These are phyloP conservation scores for Esox lucius DNA, from an alignment of 2,797 vertebrate species.

Conservation along the genomic window DNA sequence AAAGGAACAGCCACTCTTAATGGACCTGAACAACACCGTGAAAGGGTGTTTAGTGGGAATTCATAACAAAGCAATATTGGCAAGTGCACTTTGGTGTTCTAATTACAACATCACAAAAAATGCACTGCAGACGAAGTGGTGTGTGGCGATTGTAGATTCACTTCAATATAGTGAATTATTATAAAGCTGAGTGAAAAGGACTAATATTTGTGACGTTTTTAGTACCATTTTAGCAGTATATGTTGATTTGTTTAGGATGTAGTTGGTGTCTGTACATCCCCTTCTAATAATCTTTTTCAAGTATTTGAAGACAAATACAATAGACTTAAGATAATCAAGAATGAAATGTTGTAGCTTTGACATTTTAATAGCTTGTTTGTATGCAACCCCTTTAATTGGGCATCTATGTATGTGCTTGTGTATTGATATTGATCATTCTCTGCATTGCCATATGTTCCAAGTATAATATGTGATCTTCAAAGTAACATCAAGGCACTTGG, in stretches of 20 bases:
- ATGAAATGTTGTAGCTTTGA: constrained; percentile 6
- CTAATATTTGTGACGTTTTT: background rate
- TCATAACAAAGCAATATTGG: constrained; percentile 12
- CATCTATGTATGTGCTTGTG: constrained; percentile 4
- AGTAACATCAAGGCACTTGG: constrained; percentile 5
- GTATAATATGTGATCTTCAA: background rate
- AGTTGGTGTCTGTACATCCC: background rate
- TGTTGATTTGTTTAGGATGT: constrained; percentile 1
- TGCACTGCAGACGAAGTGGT: constrained; percentile 2
- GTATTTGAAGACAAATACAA: background rate
- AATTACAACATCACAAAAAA: constrained; percentile 14
- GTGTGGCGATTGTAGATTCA: background rate
- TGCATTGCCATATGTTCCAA: background rate
- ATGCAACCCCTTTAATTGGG: constrained; percentile 15
- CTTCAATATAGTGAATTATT: constrained; percentile 8
- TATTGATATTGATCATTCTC: background rate
- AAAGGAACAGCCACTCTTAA: background rate
- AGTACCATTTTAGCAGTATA: constrained; percentile 1
- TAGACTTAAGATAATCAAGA: background rate
- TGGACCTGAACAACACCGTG: background rate
- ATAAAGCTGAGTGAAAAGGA: constrained; percentile 5
- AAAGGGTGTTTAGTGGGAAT: constrained; percentile 11
- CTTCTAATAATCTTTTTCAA: background rate
- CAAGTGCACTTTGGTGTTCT: constrained; percentile 17
- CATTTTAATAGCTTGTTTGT: constrained; percentile 6